phyloP scores from a whole-genome alignment of 1,140 invertebrate genomes.

The Neodiprion pinetum region DNA sequence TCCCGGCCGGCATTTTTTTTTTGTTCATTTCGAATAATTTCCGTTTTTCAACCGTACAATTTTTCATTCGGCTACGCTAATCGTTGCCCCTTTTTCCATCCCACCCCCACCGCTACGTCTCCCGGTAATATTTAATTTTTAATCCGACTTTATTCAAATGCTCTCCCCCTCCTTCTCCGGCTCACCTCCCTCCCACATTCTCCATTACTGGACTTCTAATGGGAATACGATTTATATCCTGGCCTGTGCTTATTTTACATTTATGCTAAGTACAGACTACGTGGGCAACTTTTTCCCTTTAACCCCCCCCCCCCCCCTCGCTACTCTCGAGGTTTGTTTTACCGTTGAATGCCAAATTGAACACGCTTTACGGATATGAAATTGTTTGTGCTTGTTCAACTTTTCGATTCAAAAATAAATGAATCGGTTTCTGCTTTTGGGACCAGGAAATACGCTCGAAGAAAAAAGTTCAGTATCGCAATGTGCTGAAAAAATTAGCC shows the following conservation, averaged over 20 bases:
- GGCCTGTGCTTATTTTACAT: constrained; percentile 56
- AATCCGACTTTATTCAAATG: constrained; percentile 53
- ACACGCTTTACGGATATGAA: background rate
- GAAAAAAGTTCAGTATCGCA: too few species aligned
- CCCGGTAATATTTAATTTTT: constrained; percentile 55
- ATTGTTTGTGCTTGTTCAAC: too few species aligned
- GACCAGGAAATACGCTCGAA: too few species aligned
- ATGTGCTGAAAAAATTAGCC: too few species aligned
- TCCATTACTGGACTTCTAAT: constrained; percentile 40
- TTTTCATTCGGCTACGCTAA: constrained; percentile 40
- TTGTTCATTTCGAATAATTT: constrained; percentile 30
- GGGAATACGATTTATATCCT: constrained; percentile 58
- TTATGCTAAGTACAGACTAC: constrained; percentile 54
- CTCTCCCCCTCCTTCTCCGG: constrained; percentile 22
- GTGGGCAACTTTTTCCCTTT: background rate
- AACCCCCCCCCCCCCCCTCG: background rate
- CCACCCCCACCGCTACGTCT: constrained; percentile 18
- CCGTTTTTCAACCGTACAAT: constrained; percentile 24
- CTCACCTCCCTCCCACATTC: constrained; percentile 9
- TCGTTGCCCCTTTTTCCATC: constrained; percentile 30
- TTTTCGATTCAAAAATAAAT: too few species aligned
- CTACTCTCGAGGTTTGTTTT: too few species aligned
- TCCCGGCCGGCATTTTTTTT: background rate
- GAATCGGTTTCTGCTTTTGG: too few species aligned
- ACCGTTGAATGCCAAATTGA: background rate